These are phyloP conservation scores for Drosophila anceps DNA, from an alignment of 2,888 invertebrate species.

Conservation along the genomic window DNA sequence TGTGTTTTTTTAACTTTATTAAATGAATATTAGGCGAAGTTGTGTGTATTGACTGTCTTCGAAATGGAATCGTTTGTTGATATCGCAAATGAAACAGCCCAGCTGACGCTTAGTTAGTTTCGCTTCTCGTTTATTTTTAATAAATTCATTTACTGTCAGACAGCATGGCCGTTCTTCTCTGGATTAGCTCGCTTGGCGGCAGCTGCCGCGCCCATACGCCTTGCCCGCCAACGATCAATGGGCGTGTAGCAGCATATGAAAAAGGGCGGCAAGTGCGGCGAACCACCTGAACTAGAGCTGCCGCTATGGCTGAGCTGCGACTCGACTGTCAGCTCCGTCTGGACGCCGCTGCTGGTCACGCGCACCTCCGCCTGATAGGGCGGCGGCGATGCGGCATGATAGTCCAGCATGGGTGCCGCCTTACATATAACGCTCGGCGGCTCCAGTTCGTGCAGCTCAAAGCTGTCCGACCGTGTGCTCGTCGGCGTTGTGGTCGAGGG, in stretches of 20 bases:
- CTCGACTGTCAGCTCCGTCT: constrained; percentile 82
- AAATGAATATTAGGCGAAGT: constrained; percentile 45
- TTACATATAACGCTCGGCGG: constrained; percentile 82
- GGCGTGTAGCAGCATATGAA: constrained; percentile 85
- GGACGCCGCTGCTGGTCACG: constrained; percentile 83
- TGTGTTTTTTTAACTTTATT: neutral
- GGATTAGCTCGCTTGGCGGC: constrained; percentile 37
- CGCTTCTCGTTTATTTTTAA: constrained; percentile 5
- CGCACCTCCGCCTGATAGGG: constrained; percentile 73
- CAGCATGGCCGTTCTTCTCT: constrained; percentile 65
- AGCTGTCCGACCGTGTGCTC: constrained; percentile 74
- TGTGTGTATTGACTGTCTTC: constrained; percentile 61
- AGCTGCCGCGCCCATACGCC: constrained; percentile 64
- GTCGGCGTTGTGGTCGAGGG: constrained; percentile 83
- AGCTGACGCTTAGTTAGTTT: constrained; percentile 16
- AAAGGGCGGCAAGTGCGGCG: constrained; percentile 79
- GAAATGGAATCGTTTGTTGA: constrained; percentile 84
- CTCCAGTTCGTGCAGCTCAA: constrained; percentile 80
- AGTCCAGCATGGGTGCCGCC: constrained; percentile 64
- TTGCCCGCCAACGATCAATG: constrained; percentile 84
- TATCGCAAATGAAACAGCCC: constrained; percentile 84
- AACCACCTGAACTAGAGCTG: constrained; percentile 58
- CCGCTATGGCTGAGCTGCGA: constrained; percentile 73
- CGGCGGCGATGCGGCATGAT: constrained; percentile 35
- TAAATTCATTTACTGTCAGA: constrained; percentile 63